Evolutionary conservation across 2,888 invertebrate genomes (phyloP).

Genomic region (Actias luna): DNA sequence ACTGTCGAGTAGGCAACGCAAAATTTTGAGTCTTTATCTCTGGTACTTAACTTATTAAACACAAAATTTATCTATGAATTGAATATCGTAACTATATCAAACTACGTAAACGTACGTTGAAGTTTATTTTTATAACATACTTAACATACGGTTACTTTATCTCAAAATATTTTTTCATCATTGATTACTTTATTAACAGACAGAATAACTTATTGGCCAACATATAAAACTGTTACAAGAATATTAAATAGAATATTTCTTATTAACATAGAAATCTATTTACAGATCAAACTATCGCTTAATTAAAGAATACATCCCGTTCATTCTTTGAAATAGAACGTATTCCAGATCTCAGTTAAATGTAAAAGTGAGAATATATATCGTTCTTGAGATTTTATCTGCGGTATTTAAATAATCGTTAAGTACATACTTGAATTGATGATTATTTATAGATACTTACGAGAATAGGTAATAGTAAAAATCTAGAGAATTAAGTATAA

Average conservation of each 20-base stretch:
- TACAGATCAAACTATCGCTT: conserved; percentile 5
- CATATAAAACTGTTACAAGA: not conserved
- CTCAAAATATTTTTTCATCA: conserved; percentile 2
- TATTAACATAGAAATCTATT: conserved; percentile 12
- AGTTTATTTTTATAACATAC: not conserved
- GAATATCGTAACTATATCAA: too few species aligned
- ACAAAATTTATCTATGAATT: too few species aligned
- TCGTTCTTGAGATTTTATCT: conserved; percentile 4
- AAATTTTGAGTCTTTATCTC: too few species aligned
- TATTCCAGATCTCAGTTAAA: not conserved
- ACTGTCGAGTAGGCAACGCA: not conserved
- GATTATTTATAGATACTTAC: conserved; percentile 1
- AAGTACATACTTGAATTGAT: not conserved
- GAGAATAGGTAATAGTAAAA: not conserved
- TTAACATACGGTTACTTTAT: not conserved
- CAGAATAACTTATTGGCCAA: not conserved
- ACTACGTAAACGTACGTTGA: not conserved
- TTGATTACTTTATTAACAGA: conserved; percentile 2
- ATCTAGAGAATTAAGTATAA: conserved; percentile 10
- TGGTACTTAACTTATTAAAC: too few species aligned
- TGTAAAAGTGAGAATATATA: conserved; percentile 1
- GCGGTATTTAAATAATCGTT: not conserved
- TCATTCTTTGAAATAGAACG: conserved; percentile 3
- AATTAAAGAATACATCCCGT: conserved; percentile 7
- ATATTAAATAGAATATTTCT: conserved; percentile 13